Evolutionary conservation across 2,113 vertebrate genomes (phyloP), one percentile per base, ranked within the genome.

Genomic region (Dicrurus megarhynchus): DNA sequence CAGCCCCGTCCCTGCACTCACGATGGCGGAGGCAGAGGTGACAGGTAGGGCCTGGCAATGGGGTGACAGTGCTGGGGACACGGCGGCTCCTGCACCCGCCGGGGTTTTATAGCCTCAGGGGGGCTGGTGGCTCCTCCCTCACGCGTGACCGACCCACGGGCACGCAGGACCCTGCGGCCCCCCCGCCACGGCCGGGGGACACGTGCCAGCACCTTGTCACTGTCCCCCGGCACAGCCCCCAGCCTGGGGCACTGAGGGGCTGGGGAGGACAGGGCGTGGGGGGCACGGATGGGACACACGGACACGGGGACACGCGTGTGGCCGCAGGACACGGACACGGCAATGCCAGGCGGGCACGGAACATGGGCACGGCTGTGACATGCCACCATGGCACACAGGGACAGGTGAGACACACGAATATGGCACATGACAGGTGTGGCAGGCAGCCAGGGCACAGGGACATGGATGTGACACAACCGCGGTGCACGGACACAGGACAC

Each of bases 41-140:
- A 44, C 89, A 56, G 33, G 50, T 19, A 47, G 78, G 77, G 94
- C 37, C 67, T 60, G 92, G 65, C 17, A 39, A 63, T 11, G 57
- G 87, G 87, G 93, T 68, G 90, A 93, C 92, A 70, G 71, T 21
- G 65, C 90, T 53, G 76, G 97, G 94, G 79, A 97, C 96, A 30
- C 57, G 11, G 37, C 1, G 2, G 82, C 61, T 76, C 30, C 52
- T 2, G 17, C 52, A 15, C 77, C 55, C 9, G 11, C 70, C 30
- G 3, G 56, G 35, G 11, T 39, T 79, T 95, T 95, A 94, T 94
- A 75, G 30, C 77, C 61, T 41, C 1, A 41, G 22, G 52, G 94
- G 81, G 56, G 50, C 49, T 9, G 47, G 44, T 37, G 89, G 82
- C 94, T 94, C 94, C 94, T 94, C 94, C 89, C 85, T 71, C 84